These are phyloP conservation scores for Cossypha heuglini DNA, from an alignment of 2,797 vertebrate genomes.

Conservation along the genomic window DNA sequence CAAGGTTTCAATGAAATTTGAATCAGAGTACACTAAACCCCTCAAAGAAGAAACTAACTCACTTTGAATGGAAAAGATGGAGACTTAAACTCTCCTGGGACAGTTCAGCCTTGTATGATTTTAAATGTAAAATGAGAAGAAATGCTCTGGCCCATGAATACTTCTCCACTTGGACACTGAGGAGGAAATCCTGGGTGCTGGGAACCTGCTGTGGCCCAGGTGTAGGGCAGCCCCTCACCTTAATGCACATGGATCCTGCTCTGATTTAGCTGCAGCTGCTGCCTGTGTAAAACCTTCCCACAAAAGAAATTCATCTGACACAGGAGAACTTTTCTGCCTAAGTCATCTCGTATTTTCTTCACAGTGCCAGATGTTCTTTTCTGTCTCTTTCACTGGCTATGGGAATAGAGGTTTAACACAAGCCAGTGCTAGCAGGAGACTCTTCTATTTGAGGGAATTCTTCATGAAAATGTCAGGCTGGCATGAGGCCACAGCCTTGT, in stretches of 20 bases:
- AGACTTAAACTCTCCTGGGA: background rate
- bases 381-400: background rate
- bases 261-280: background rate
- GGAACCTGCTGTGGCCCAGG: background rate
- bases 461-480: background rate
- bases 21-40: background rate
- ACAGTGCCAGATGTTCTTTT: background rate
- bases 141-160: background rate
- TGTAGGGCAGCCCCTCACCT: background rate
- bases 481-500: background rate
- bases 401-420: background rate
- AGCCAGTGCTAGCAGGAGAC: background rate
- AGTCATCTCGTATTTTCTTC: background rate
- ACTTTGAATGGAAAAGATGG: background rate
- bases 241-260: background rate
- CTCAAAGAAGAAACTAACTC: background rate
- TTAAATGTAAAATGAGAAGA: background rate
- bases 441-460: background rate
- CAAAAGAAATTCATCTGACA: background rate
- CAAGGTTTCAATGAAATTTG: background rate
- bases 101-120: background rate
- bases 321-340: background rate
- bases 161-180: background rate
- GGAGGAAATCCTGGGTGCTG: rapidly evolving
- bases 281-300: background rate